Evolutionary conservation across 2,113 vertebrate genomes (phyloP).

Genomic region (Malurus alboscapulatus): DNA sequence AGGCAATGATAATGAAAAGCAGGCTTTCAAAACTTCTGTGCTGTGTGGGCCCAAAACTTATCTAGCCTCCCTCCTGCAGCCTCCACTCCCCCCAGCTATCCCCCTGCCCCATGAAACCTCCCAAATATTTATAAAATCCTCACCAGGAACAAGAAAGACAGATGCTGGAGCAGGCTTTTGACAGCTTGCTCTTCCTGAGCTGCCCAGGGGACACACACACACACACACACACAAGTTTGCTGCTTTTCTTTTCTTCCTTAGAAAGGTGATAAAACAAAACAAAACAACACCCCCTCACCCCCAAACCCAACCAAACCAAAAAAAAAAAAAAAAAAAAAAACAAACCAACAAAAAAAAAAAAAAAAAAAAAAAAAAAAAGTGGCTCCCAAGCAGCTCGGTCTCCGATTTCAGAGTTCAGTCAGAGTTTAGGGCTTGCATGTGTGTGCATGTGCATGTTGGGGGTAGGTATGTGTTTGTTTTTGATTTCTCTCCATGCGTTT

Average conservation of each 20-base stretch:
- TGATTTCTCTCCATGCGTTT: not conserved
- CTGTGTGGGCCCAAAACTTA: constrained; percentile 55
- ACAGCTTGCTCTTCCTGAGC: constrained; percentile 22
- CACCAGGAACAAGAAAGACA: constrained; percentile 65
- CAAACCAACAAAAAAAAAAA: not conserved
- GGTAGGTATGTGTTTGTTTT: constrained; percentile 23
- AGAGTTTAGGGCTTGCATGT: constrained; percentile 20
- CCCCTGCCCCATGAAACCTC: not conserved
- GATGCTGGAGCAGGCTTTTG: constrained; percentile 27
- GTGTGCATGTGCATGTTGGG: not conserved
- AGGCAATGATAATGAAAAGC: constrained; percentile 76
- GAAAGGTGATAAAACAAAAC: not conserved
- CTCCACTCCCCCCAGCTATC: not conserved
- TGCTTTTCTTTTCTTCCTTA: constrained; percentile 45
- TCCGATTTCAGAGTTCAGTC: constrained; percentile 1
- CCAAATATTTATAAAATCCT: constrained; percentile 70
- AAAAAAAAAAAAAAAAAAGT: not conserved
- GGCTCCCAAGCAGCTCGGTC: not conserved
- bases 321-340: not conserved
- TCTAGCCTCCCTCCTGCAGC: constrained; percentile 35
- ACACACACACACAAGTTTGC: not conserved
- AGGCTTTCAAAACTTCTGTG: constrained; percentile 65
- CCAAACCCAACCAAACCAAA: too few relatives aligned
- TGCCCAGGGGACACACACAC: not conserved
- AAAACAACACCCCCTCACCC: too few relatives aligned